Evolutionary conservation across 2,888 invertebrate genomes (phyloP).

Genomic region (Oscheius onirici): DNA sequence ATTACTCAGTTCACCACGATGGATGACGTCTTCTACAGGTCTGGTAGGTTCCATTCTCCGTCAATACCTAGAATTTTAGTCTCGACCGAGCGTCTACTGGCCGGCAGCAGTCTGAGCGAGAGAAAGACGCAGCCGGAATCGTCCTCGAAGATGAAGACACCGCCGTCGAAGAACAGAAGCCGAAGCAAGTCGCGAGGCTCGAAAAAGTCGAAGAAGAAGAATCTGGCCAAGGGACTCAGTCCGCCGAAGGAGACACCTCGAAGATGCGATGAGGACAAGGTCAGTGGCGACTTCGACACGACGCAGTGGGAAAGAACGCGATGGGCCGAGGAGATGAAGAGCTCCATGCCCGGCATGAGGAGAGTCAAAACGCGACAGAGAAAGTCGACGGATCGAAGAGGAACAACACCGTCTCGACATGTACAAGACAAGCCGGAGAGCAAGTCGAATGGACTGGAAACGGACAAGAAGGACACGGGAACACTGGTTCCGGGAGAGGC

Average conservation of each 20-base stretch:
- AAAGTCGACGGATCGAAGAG: conserved; percentile 24
- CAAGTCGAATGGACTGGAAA: neutral
- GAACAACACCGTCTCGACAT: neutral
- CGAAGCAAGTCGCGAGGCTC: neutral
- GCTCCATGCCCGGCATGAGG: neutral
- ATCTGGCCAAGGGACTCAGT: conserved; percentile 16
- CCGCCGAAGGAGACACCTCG: conserved; percentile 20
- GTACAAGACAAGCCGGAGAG: neutral
- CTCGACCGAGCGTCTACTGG: too few species aligned
- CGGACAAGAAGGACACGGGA: conserved; percentile 12
- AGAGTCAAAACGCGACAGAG: neutral
- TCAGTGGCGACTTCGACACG: conserved; percentile 29
- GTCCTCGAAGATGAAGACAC: too few species aligned
- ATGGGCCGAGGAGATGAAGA: conserved; percentile 35
- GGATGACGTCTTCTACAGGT: too few species aligned
- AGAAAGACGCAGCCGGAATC: too few species aligned
- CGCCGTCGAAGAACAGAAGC: too few species aligned
- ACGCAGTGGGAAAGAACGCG: conserved; percentile 47
- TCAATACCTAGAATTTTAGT: too few species aligned
- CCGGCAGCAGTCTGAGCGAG: too few species aligned
- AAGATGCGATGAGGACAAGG: neutral
- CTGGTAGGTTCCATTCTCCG: too few species aligned
- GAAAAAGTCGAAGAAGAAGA: neutral
- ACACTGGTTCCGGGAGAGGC: conserved; percentile 38
- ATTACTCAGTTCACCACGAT: too few species aligned